Evolutionary conservation across 2,113 vertebrate genomes (phyloP).

Genomic region (Sinocyclocheilus anophthalmus): DNA sequence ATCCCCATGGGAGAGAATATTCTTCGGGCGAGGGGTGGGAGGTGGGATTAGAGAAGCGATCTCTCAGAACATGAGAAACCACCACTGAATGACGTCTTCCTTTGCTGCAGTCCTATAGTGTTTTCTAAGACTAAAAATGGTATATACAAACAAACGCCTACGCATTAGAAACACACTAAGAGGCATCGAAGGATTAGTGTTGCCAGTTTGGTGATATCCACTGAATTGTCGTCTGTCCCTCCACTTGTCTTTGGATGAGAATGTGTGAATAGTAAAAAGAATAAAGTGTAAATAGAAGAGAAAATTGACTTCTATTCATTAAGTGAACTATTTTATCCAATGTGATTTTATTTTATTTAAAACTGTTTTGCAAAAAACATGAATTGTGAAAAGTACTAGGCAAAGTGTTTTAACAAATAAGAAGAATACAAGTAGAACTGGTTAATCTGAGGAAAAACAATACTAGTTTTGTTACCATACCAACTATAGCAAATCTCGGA

Average conservation of each 20-base stretch:
- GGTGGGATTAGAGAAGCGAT: conserved; percentile 23
- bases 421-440: not conserved
- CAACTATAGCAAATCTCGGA: not conserved
- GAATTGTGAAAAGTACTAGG: not conserved
- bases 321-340: not conserved
- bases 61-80: conserved; percentile 42
- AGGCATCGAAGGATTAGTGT: conserved; percentile 34
- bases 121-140: conserved; percentile 8
- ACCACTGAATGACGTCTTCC: conserved; percentile 34
- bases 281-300: not conserved
- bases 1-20: conserved; percentile 36
- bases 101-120: conserved; percentile 2
- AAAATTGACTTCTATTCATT: not conserved
- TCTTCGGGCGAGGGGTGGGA: conserved; percentile 1
- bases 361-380: not conserved
- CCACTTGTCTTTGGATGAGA: not conserved
- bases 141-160: conserved; percentile 33
- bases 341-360: not conserved
- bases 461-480: not conserved
- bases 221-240: not conserved
- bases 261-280: not conserved
- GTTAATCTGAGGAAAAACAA: not conserved
- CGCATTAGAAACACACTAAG: conserved; percentile 27
- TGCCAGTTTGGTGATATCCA: conserved; percentile 30
- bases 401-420: not conserved